These are phyloP conservation scores for Rhogogaster chlorosoma DNA, from an alignment of 2,888 invertebrate species.

Conservation along the genomic window DNA sequence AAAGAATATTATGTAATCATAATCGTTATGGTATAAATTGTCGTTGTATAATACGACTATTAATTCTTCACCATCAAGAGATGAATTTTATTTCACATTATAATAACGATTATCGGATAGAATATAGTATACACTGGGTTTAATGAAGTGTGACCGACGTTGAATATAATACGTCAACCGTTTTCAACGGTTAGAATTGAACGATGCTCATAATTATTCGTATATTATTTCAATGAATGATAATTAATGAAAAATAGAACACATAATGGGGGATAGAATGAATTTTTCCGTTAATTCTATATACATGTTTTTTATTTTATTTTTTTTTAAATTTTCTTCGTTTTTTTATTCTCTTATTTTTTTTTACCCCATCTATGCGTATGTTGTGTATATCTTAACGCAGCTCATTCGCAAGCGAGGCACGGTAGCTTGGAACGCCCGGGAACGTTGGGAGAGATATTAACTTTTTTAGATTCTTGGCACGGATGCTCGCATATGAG, in stretches of 20 bases:
- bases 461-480: conserved; percentile 69
- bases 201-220: neutral
- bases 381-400: conserved; percentile 40
- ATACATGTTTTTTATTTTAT: no score
- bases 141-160: neutral
- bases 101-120: neutral
- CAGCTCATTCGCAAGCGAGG: conserved; percentile 44
- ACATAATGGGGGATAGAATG: neutral
- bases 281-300: neutral
- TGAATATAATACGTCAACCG: neutral
- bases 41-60: neutral
- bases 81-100: neutral
- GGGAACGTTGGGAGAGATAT: conserved; percentile 70
- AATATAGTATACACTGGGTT: neutral
- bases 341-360: no score
- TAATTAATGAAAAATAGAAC: neutral
- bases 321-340: no score
- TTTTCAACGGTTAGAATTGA: neutral
- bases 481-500: conserved; percentile 63
- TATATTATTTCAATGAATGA: neutral
- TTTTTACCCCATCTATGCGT: neutral
- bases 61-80: neutral
- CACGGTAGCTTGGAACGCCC: conserved; percentile 27
- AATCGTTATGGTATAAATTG: neutral
- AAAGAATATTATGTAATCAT: neutral